phyloP scores from a whole-genome alignment of 2,797 vertebrate species.

The Myripristis jacobus region DNA sequence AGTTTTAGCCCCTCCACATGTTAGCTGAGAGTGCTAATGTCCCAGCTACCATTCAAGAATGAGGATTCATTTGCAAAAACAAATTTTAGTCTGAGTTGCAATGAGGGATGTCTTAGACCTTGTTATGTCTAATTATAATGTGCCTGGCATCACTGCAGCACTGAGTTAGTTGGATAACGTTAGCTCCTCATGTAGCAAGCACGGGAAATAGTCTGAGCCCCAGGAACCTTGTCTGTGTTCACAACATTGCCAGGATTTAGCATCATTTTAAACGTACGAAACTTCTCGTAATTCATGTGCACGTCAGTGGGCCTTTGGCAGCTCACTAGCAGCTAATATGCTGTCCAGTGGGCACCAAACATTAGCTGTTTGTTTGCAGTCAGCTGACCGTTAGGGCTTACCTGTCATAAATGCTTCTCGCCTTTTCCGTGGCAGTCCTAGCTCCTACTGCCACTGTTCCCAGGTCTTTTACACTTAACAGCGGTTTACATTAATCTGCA shows the following conservation, averaged over 20 bases:
- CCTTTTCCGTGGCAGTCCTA: conserved; percentile 31
- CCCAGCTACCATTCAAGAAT: too few species aligned
- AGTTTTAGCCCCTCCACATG: conserved; percentile 1
- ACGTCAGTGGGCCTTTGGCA: not conserved
- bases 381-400: conserved; percentile 77
- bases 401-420: conserved; percentile 76
- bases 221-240: not conserved
- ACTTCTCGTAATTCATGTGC: not conserved
- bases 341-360: conserved; percentile 37
- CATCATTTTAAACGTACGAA: not conserved
- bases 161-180: conserved; percentile 17
- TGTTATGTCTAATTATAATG: not conserved
- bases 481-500: not conserved
- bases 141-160: conserved; percentile 2
- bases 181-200: conserved; percentile 19
- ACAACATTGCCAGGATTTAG: too few species aligned
- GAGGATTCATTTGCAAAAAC: not conserved
- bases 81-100: not conserved
- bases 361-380: conserved; percentile 51
- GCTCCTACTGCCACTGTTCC: not conserved
- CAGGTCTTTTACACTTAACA: fast-evolving
- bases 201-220: conserved; percentile 9
- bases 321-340: not conserved
- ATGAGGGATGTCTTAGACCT: not conserved
- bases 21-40: too few species aligned